Base-by-base conservation (phyloP, 2,797 vertebrate species). In the Cynodonichthys magdalenae region DNA sequence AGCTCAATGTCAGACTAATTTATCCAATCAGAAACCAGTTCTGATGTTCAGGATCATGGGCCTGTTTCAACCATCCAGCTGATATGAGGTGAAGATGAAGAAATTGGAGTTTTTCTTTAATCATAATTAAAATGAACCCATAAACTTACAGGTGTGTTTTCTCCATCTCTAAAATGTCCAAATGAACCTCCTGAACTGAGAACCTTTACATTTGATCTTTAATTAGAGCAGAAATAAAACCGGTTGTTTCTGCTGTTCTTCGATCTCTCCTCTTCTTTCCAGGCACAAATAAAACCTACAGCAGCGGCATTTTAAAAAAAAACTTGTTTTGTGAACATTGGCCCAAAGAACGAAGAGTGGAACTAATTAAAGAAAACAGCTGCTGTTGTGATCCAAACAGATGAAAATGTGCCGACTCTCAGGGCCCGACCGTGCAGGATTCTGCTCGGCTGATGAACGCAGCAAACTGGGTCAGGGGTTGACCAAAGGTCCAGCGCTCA, bases 311-410 rank as follows among this genome's bases (percentile, higher is more conserved):
- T 29, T n/a, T n/a, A n/a, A n/a, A n/a, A n/a, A n/a, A n/a, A n/a
- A n/a, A n/a, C 59, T 53, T 45, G 63, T 64, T 68, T 69, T 46
- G 53, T 66, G 48, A 75, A 77, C 63, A 59, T 69, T 64, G 61
- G 58, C 59, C 48, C 68, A 51, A 57, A 77, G 52, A 9, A 55
- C 15, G 15, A 34, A n/a, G 17, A 66, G 63, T 2, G 48, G 63
- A 66, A 3, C 64, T 82, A 69, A 86, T 86, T 83, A 85, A 50
- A 59, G 54, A 6, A 51, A 77, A 4, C 80, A 85, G 84, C 77
- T 80, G 83, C 63, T 69, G 71, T 5, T 60, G 63, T 54, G 58
- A 65, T 51, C 4, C 27, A 28, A 47, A 19, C 31, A 18, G 63
- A 58, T 7, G 53, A 59, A 39, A 56, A 29, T 31, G 56, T 34